Percentiles rank a stretch among this genome's conserved stretches.
These are phyloP conservation scores for Geococcyx californianus DNA, from an alignment of 2,113 vertebrate genomes.

Conservation along the genomic window DNA sequence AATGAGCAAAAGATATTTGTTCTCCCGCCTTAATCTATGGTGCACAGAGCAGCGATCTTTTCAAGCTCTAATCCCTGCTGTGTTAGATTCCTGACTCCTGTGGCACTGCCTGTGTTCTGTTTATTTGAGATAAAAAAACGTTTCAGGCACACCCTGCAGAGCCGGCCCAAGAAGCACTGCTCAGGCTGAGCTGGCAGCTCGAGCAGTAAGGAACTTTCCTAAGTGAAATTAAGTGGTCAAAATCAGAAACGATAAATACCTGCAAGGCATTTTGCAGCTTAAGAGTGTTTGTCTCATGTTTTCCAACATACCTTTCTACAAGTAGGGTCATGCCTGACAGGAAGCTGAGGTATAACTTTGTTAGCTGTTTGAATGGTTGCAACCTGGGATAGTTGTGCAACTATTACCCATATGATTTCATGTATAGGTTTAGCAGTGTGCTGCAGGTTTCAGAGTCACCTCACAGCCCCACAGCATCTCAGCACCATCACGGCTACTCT, in stretches of 20 bases:
- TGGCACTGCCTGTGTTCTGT: background rate
- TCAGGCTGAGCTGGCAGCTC: background rate
- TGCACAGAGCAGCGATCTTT: background rate
- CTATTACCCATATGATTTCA: background rate
- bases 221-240: background rate
- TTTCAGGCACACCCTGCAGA: background rate
- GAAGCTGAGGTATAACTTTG: background rate
- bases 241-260: background rate
- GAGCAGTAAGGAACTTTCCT: background rate
- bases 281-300: background rate
- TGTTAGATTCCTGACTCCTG: rapidly evolving
- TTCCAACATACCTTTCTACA: background rate
- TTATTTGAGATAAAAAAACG: background rate
- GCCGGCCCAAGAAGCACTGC: background rate
- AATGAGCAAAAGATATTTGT: background rate
- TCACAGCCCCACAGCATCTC: rapidly evolving
- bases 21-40: background rate
- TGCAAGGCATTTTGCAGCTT: background rate
- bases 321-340: background rate
- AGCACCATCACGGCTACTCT: rapidly evolving
- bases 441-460: background rate
- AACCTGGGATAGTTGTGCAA: rapidly evolving
- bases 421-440: background rate
- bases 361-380: background rate
- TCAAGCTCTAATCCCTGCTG: background rate